Base-by-base conservation (phyloP, 2,797 vertebrate genomes). In the Aulostomus chinensis region DNA sequence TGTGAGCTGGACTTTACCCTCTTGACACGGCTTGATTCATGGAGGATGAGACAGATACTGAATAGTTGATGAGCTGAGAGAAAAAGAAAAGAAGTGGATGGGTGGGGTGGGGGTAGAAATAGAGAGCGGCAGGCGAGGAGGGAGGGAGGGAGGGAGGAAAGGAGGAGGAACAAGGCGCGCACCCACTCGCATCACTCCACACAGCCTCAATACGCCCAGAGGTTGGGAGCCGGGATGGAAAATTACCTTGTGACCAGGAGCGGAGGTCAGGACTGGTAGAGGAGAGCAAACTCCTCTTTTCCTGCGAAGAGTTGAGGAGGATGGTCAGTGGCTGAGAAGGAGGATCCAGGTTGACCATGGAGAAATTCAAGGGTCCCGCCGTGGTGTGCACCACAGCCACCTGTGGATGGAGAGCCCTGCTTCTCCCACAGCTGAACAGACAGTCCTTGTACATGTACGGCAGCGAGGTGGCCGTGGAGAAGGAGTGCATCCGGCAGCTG, bases 61-160 rank as follows among this genome's bases (percentile, higher is more conserved):
- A 91, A 92, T 91, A 90, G 81, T 91, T 92, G 86, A 92, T 92
- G 90, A 91, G 90, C 76, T 58, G 58, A 62, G 75, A 80, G 73
- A 76, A 83, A 83, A 83, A 83, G 78, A 83, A 80, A 82, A 85
- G 74, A 74, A 71, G 69, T 59, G 59, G 38, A 73, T 37, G 41
- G 74, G 25, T 47, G 69, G 65, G 78, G 76, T 81, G 9, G 57
- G 41, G 46, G 28, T 50, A 48, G 43, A 74, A 48, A 46, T 39
- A 48, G 58, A 71, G 38, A 42, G 50, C 35, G 34, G 62, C 56
- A 29, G 34, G 31, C 25, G 45, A 15, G 21, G 43, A 43, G 36
- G 39, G 12, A 51, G 30, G 41, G 30, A 39, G 67, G 7, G 37
- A 56, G 58, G 4, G 62, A 39, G 61, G 11, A 35, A 46, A 54